phyloP scores from a whole-genome alignment of 2,888 invertebrate species.

The Auanema sp. region DNA sequence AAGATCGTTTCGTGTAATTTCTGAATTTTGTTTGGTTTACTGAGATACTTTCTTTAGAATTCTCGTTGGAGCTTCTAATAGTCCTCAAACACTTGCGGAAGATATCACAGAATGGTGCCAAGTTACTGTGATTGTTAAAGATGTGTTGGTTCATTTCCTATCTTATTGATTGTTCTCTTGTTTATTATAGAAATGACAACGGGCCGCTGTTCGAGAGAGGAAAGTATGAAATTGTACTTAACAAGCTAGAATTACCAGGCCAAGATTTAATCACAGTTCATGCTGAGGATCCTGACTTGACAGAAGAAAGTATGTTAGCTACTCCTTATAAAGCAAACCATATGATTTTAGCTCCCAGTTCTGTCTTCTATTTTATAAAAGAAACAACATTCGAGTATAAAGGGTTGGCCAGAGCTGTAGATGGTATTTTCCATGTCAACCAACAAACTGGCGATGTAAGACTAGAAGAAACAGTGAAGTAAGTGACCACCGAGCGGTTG shows the following conservation, averaged over 20 bases:
- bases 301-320: background rate
- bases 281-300: constrained; percentile 17
- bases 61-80: constrained; percentile 15
- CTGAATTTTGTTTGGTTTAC: too few relatives aligned
- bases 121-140: constrained; percentile 13
- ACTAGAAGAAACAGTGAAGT: constrained; percentile 16
- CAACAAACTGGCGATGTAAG: constrained; percentile 14
- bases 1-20: constrained; percentile 14
- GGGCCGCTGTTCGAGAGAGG: constrained; percentile 18
- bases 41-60: constrained; percentile 5
- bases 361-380: constrained; percentile 16
- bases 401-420: constrained; percentile 9
- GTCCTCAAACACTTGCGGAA: background rate
- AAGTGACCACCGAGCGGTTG: background rate
- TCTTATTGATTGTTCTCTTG: background rate
- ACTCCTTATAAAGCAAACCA: background rate
- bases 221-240: constrained; percentile 11
- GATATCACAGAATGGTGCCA: constrained; percentile 7
- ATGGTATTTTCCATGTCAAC: constrained; percentile 16
- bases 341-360: constrained; percentile 1
- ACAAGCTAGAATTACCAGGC: constrained; percentile 17
- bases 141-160: constrained; percentile 14
- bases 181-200: constrained; percentile 17
- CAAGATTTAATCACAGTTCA: constrained; percentile 6
- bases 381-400: constrained; percentile 20